Evolutionary conservation across 2,888 invertebrate species (phyloP), one percentile per base, ranked within the genome.

Genomic region (Gymnoscelis rufifasciata): DNA sequence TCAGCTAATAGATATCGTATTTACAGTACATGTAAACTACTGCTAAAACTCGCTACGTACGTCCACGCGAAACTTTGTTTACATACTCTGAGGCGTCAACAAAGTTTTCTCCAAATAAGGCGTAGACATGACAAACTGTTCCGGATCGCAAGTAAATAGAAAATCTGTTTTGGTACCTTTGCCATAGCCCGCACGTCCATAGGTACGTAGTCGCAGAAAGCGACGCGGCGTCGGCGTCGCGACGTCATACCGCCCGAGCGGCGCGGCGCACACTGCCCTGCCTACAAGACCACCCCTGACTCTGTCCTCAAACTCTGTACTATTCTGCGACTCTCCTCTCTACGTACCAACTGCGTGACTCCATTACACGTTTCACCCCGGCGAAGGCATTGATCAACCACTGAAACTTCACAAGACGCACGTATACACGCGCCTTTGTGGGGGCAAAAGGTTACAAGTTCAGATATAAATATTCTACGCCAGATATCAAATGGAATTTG

Each of bases 161-260:
- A 6, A 33, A 15, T 10, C 35, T 15, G 14, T 38, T 19, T 13
- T 31, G 33, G 57, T 83, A 88, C 87, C 86, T 83, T 87, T 47
- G 84, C 84, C 84, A 87, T 88, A 56, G 84, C 83, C 46, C 80
- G 80, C 49, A 84, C 70, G 66, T 87, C 87, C 83, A 88, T 79
- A 27, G 81, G 84, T 60, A 82, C 68, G 68, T 88, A 88, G 68
- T 88, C 86, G 75, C 83, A 79, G 47, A 84, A 86, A 42, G 77
- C 83, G 71, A 86, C 86, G 71, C 83, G 86, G 53, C 83, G 82
- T 51, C 83, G 80, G 53, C 83, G 83, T 43, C 84, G 82, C 71
- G 84, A 86, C 84, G 82, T 71, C 75, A 74, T 80, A 60, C 59
- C 78, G 70, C 53, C 62, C 63, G 71, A 60, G 64, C 70, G 72